A percentile compares a stretch with the other conserved stretches of the same genome.
Evolutionary conservation across 1,140 invertebrate genomes (phyloP).

Genomic region (Orussus abietinus): DNA sequence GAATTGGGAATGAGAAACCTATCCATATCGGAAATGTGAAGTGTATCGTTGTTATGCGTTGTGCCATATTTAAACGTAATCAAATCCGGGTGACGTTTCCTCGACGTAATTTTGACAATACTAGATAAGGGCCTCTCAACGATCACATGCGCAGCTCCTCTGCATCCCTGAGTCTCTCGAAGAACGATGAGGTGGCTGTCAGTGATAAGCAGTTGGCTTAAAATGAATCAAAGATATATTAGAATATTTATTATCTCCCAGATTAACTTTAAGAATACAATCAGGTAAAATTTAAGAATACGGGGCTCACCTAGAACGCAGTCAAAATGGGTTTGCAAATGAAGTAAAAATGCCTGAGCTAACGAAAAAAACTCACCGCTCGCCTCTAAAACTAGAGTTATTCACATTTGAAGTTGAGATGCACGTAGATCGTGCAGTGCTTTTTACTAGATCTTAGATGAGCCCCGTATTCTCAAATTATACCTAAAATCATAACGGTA

Average conservation of each 20-base stretch:
- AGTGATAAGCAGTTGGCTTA: conserved; percentile 82
- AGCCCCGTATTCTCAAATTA: no score
- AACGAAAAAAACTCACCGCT: no score
- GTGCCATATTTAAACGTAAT: conserved; percentile 94
- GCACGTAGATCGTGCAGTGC: no score
- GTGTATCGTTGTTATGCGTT: conserved; percentile 64
- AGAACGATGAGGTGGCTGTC: conserved; percentile 83
- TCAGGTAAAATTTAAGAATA: no score
- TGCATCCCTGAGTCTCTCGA: conserved; percentile 71
- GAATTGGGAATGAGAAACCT: conserved; percentile 89
- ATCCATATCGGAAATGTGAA: conserved; percentile 82
- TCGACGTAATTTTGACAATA: conserved; percentile 94
- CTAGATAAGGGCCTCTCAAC: conserved; percentile 80
- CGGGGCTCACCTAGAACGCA: no score
- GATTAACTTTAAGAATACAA: no score
- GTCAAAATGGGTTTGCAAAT: no score
- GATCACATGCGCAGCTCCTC: conserved; percentile 77
- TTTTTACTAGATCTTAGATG: no score
- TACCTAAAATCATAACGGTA: no score
- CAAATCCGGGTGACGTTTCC: conserved; percentile 87
- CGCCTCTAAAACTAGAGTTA: no score
- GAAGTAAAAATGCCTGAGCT: no score
- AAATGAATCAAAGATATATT: conserved; percentile 24
- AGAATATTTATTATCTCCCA: not conserved
- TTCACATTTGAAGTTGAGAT: no score